phyloP scores from a whole-genome alignment of 2,113 vertebrate species.

The Xyliphius kryptos region DNA sequence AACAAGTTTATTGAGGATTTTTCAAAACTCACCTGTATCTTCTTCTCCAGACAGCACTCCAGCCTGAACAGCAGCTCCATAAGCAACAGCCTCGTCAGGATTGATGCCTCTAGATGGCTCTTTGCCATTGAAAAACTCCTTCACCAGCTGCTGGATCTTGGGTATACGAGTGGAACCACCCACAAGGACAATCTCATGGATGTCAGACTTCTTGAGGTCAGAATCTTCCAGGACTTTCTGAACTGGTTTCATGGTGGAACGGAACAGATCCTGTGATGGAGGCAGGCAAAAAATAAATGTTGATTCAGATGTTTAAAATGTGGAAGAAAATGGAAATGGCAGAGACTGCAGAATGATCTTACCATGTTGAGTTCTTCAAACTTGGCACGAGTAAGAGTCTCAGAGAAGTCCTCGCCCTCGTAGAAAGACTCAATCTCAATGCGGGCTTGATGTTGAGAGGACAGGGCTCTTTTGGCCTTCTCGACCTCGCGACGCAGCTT shows the following conservation, averaged over 20 bases:
- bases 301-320: too few relatives aligned
- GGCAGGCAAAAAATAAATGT: too few relatives aligned
- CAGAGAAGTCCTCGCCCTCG: constrained; percentile 93
- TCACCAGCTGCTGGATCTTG: constrained; percentile 95
- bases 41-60: constrained; percentile 95
- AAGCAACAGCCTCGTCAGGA: constrained; percentile 94
- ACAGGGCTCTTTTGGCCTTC: constrained; percentile 89
- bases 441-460: constrained; percentile 88
- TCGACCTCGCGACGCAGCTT: constrained; percentile 93
- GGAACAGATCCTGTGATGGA: constrained; percentile 97
- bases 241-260: constrained; percentile 97
- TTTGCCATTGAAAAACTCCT: constrained; percentile 96
- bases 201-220: constrained; percentile 92
- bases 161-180: constrained; percentile 96
- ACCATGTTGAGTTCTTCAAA: constrained; percentile 99
- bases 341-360: too few relatives aligned
- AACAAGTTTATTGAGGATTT: background rate
- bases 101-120: constrained; percentile 96
- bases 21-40: constrained; percentile 82
- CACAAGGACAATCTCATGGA: constrained; percentile 95
- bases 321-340: too few relatives aligned
- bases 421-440: constrained; percentile 98
- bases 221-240: constrained; percentile 95
- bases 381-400: constrained; percentile 91
- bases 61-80: constrained; percentile 92